phyloP scores from a whole-genome alignment of 2,888 invertebrate genomes.

The Callimorpha dominula region DNA sequence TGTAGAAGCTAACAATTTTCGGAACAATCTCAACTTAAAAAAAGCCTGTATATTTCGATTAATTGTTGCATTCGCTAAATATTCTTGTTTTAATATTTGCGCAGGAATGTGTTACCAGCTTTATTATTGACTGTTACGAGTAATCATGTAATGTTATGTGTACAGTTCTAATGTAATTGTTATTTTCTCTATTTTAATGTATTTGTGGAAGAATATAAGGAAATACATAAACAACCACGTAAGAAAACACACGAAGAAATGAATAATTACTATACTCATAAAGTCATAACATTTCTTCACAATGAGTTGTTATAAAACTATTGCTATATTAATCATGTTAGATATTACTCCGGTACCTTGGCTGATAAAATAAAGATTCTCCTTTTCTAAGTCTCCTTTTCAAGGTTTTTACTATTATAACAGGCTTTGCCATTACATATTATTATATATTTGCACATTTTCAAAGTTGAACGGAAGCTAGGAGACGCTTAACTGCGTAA shows the following conservation, averaged over 20 bases:
- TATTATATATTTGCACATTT: background rate
- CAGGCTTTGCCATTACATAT: background rate
- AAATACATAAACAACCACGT: constrained; percentile 26
- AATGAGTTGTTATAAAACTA: background rate
- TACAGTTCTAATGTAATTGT: background rate
- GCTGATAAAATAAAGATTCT: background rate
- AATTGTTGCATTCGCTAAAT: background rate
- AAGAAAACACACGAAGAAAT: constrained; percentile 30
- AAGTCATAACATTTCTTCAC: background rate
- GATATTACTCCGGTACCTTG: background rate
- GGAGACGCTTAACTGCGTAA: background rate
- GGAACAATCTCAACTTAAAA: no score
- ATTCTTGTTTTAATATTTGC: background rate
- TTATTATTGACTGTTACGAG: background rate
- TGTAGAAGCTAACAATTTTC: no score
- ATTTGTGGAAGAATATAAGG: constrained; percentile 33
- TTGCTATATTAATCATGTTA: no score
- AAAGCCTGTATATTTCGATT: no score
- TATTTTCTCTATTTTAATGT: constrained; percentile 16
- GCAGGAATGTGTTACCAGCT: no score
- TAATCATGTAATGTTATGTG: background rate
- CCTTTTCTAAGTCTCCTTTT: no score
- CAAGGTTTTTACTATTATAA: background rate
- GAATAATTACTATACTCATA: constrained; percentile 10
- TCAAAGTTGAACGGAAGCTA: background rate